Evolutionary conservation across 1,140 invertebrate genomes (phyloP), one percentile per base, ranked within the genome.

Genomic region (Drosophila elegans): DNA sequence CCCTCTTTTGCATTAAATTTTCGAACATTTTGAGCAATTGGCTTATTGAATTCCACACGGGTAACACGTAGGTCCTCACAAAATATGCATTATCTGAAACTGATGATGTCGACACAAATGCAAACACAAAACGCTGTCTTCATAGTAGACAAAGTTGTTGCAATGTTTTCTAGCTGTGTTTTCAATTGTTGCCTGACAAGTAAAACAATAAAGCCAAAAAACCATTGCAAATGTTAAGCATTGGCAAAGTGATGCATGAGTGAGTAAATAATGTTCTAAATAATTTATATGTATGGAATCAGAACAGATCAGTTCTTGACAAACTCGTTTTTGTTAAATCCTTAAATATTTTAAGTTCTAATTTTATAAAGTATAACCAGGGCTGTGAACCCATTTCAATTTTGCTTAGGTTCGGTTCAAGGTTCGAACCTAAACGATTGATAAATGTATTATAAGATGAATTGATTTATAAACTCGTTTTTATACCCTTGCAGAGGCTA

Each of bases 201-300:
- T 81, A 55, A 86, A 86, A 86, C 75, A 81, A 86, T 79, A 82
- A 73, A 55, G 59, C 41, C 55, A 81, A 86, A 86, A 86, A 86
- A 86, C 82, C 78, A 86, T 86, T 46, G 63, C 49, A 81, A 76
- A 78, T 82, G 69, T 49, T 85, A 66, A 64, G 53, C 54, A 69
- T 74, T 51, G 62, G 38, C 10, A 41, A 52, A 34, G 55, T n/a
- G 16, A 60, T 60, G 56, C 55, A 32, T 61, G 32, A 48, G 52
- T 46, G 38, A 32, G 10, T 6, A 32, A 21, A 21, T 32, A 32
- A n/a, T n/a, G 21, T 9, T 2, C 36, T 36, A 41, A 57, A 57
- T 38, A 29, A 32, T 6, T 27, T 7, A 7, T 9, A 34, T 5
- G 27, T 13, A 6, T 3, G 10, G 39, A n/a, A 16, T 34, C 61